Percentiles rank a stretch among this genome's conserved stretches.
These are phyloP conservation scores for Linnaemya vulpina DNA, from an alignment of 2,888 invertebrate genomes.

Conservation along the genomic window DNA sequence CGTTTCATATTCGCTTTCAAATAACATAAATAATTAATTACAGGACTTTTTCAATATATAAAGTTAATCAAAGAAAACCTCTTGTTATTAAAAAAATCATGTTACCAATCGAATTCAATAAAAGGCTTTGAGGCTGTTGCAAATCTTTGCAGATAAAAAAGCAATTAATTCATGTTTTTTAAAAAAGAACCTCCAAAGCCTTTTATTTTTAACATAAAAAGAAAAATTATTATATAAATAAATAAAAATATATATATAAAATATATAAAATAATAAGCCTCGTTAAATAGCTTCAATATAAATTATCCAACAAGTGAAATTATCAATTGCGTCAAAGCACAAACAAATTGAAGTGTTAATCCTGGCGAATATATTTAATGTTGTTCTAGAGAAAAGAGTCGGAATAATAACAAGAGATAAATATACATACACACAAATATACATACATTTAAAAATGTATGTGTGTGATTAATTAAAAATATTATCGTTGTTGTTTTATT, in stretches of 20 bases:
- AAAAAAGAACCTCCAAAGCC: not conserved
- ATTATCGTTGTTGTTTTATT: too few species aligned
- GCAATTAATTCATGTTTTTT: not conserved
- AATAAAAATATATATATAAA: not conserved
- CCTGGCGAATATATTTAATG: not conserved
- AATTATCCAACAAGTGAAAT: conserved; percentile 13
- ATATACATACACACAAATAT: too few species aligned
- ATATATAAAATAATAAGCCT: not conserved
- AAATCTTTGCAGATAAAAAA: not conserved
- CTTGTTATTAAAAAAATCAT: too few species aligned
- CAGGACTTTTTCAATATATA: too few species aligned
- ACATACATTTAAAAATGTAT: too few species aligned
- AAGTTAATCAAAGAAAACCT: too few species aligned
- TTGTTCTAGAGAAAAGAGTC: not conserved
- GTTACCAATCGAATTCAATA: conserved; percentile 12
- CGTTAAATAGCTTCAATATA: conserved; percentile 5
- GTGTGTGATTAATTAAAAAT: too few species aligned
- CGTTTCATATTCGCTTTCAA: not conserved
- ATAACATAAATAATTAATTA: not conserved
- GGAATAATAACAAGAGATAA: too few species aligned
- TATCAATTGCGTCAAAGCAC: not conserved
- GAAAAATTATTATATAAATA: not conserved
- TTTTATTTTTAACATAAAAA: conserved; percentile 3
- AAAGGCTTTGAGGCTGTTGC: conserved; percentile 19
- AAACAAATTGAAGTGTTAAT: conserved; percentile 20